A percentile compares a stretch with the other conserved stretches of the same genome.
Evolutionary conservation across 2,113 vertebrate species (phyloP).

Genomic region (Labeo catla): DNA sequence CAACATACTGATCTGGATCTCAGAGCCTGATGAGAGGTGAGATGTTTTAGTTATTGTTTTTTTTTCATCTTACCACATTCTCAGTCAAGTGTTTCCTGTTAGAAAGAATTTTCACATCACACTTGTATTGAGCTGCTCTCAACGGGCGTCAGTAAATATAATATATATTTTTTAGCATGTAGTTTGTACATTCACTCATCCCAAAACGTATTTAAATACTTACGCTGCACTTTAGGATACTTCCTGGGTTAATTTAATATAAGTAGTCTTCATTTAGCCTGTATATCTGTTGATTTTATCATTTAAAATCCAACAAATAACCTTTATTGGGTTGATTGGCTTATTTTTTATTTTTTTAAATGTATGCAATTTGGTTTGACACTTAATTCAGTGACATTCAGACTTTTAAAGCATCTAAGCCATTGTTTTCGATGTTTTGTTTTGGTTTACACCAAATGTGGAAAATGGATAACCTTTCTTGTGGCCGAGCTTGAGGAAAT

Average conservation of each 20-base stretch:
- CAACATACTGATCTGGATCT: slow-evolving; percentile 52
- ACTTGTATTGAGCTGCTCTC: background rate
- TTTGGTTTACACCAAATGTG: background rate
- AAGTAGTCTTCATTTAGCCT: background rate
- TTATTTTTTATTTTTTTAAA: background rate
- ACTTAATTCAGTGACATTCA: background rate
- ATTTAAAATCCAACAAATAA: background rate
- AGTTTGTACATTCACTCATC: background rate
- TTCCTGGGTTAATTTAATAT: background rate
- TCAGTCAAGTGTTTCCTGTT: background rate
- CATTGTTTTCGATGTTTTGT: background rate
- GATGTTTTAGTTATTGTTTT: background rate
- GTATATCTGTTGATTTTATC: background rate
- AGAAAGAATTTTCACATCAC: background rate
- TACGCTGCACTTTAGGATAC: background rate
- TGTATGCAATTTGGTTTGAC: background rate
- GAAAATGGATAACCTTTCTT: background rate
- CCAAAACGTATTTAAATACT: background rate
- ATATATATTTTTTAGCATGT: background rate
- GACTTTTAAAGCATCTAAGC: background rate
- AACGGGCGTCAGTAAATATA: background rate
- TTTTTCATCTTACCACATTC: background rate
- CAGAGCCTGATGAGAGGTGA: slow-evolving; percentile 49
- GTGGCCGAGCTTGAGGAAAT: background rate
- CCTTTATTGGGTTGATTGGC: background rate